phyloP scores from a whole-genome alignment of 2,113 vertebrate genomes.

The Leucopsar rothschildi region DNA sequence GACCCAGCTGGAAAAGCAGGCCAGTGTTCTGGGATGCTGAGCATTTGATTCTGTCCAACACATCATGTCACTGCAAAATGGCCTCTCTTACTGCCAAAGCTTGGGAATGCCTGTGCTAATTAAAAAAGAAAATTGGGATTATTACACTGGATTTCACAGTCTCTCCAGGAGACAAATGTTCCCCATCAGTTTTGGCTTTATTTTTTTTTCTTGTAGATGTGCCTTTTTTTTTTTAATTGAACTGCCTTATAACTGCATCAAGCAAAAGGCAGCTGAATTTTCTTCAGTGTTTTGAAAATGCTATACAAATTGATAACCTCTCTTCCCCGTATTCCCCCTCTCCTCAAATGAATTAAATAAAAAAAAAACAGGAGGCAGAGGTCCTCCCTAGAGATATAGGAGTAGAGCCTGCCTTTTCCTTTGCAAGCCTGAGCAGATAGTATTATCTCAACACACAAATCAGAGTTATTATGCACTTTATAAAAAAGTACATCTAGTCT shows the following conservation, averaged over 20 bases:
- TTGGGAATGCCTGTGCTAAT: neutral
- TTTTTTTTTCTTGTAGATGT: neutral
- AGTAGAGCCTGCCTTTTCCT: neutral
- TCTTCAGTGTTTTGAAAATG: neutral
- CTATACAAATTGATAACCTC: neutral
- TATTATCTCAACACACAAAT: neutral
- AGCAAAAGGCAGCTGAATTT: neutral
- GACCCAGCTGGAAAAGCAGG: neutral
- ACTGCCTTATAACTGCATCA: neutral
- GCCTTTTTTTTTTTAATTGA: neutral
- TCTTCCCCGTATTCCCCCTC: neutral
- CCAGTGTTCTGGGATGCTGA: neutral
- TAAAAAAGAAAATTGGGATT: neutral
- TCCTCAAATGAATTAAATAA: neutral
- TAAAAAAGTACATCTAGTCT: neutral
- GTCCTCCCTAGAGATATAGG: neutral
- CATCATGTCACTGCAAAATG: neutral
- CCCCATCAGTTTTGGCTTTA: neutral
- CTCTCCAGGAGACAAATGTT: neutral
- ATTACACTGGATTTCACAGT: neutral
- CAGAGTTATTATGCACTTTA: slow-evolving; percentile 2
- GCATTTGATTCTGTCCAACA: neutral
- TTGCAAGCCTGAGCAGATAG: neutral
- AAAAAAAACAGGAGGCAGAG: neutral
- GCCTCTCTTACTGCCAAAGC: neutral